Evolutionary conservation across 2,113 vertebrate species (phyloP), one percentile per base, ranked within the genome.

Genomic region (Poecile atricapillus): DNA sequence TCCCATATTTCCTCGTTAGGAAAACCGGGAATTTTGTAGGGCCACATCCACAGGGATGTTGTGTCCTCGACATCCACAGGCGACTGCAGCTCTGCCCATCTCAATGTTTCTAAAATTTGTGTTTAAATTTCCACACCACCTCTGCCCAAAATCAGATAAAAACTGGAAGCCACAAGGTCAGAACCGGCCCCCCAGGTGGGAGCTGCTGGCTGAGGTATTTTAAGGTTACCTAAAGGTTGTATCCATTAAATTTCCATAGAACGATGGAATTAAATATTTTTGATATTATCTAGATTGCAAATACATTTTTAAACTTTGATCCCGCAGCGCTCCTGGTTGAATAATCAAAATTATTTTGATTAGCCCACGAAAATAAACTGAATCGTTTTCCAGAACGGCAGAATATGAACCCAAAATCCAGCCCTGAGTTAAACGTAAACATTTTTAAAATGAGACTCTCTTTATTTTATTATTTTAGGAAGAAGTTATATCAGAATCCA

Each of bases 1-100:
- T 76, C 63, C 30, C 15, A 0, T 22, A 15, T 77, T 5, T 68
- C 39, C 43, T 2, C 30, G 10, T 0, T 0, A 7, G 44, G 14
- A 31, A 75, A 23, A 58, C 21, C 31, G 21, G 24, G n/a, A 89
- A 37, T 13, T 35, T 18, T 35, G 13, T 10, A 39, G 6, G 5
- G 9, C 5, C 47, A 10, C 53, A 25, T 73, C 43, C 64, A 22
- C 5, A 5, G 46, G 30, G 30, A 56, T 0, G 4, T 2, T 5
- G 7, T 4, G 28, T 62, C 62, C 43, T 15, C 62, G 15, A 43
- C 43, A 37, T 18, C 35, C 44, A 16, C n/a, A 28, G 59, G 31
- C 0, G 9, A 6, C 58, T 10, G 30, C 13, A 25, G 22, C 11
- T 55, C 33, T 82, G 28, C 8, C 31, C 13, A 7, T 60, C 55